Evolutionary conservation across 2,888 invertebrate species (phyloP), one percentile per base, ranked within the genome.

Genomic region (Charanyca ferruginea): DNA sequence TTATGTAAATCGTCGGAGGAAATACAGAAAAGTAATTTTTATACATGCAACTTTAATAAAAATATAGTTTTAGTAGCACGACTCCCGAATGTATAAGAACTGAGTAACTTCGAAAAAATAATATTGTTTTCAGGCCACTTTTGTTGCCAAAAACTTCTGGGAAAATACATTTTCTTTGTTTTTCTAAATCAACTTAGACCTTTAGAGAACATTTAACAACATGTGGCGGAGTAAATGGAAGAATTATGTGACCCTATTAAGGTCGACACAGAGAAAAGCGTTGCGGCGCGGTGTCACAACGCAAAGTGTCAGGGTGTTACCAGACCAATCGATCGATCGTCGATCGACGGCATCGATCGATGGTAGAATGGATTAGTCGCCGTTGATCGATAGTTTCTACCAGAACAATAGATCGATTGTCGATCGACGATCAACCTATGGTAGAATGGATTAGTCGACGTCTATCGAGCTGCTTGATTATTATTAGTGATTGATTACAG

Each of bases 141-240:
- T 38, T 38, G 22, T 16, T 53, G 3, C 6, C 23, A 53, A 59
- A 49, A 71, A 45, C 22, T 59, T 20, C 23, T 41, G 1, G 53
- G 35, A 25, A 64, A 55, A 59, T 41, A 42, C 52, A 47, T 55
- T 67, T 16, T 13, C n/a, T 75, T 66, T 55, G 28, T 62, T 57
- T n/a, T 62, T 42, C 59, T 23, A 47, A 65, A 73, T 58, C 51
- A 63, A 73, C 51, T 66, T 57, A 60, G 42, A 58, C 41, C 58
- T 59, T 20, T 42, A 66, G 48, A n/a, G 32, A 32, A 69, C 61
- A 41, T 64, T 55, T 59, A 62, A 41, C 48, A 70, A 71, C 41
- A 57, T 53, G 41, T 62, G 58, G 67, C 18, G 16, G 45, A 60
- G 49, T 54, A 68, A 55, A 68, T 64, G 23, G 22, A 44, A 22